Conservation (phyloP, 2,888 invertebrate genomes). For the Scrobipalpa costella region DNA sequence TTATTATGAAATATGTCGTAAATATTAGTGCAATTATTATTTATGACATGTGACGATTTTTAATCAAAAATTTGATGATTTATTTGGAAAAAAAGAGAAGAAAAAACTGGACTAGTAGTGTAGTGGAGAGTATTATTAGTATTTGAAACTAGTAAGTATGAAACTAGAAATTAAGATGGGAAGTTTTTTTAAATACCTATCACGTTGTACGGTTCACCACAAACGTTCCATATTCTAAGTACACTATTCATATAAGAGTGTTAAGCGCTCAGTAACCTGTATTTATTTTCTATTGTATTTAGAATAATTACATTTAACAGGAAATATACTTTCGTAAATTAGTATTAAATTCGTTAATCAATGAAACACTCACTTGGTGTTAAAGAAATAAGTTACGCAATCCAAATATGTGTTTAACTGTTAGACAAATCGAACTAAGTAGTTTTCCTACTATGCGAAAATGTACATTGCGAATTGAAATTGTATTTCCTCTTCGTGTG, state of each 20-base stretch:
- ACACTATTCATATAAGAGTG: constrained; percentile 36
- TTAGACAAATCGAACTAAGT: no score
- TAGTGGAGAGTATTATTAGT: constrained; percentile 41
- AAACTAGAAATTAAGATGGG: constrained; percentile 54
- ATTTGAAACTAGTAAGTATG: constrained; percentile 52
- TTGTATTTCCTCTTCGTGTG: no score
- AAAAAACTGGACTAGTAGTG: constrained; percentile 35
- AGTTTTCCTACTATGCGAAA: not conserved
- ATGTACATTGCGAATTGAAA: not conserved
- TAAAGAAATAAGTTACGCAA: no score
- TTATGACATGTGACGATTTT: no score
- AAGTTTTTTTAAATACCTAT: constrained; percentile 43
- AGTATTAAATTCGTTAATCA: not conserved
- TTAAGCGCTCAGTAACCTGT: not conserved
- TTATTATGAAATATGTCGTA: no score
- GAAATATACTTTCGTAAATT: not conserved
- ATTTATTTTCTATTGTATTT: constrained; percentile 10
- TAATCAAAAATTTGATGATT: no score
- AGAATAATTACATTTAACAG: constrained; percentile 1
- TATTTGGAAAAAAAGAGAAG: no score
- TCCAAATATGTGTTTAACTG: no score
- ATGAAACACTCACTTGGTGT: not conserved
- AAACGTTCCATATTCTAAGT: constrained; percentile 49
- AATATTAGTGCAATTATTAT: no score
- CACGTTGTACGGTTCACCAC: constrained; percentile 43